phyloP scores from a whole-genome alignment of 2,888 invertebrate genomes.

The Eilema griseolum region DNA sequence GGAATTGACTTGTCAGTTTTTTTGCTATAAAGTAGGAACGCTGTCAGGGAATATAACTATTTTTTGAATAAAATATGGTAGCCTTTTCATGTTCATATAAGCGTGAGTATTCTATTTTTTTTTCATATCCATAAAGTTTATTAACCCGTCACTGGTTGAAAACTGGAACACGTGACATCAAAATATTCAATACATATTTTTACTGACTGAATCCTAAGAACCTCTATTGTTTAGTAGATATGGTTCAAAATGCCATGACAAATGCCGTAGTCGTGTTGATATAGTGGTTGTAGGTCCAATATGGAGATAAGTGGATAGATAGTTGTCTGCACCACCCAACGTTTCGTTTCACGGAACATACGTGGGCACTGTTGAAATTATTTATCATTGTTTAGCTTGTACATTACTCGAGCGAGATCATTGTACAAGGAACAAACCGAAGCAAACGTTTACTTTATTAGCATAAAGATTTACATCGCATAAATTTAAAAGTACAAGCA shows the following conservation, averaged over 20 bases:
- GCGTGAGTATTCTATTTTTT: constrained; percentile 41
- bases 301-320: constrained; percentile 82
- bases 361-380: constrained; percentile 73
- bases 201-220: constrained; percentile 20
- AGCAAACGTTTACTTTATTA: constrained; percentile 51
- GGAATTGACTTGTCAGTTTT: constrained; percentile 60
- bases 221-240: constrained; percentile 43
- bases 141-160: constrained; percentile 28
- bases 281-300: constrained; percentile 68
- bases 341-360: constrained; percentile 70
- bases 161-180: constrained; percentile 30
- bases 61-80: constrained; percentile 30
- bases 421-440: constrained; percentile 51
- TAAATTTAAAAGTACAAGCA: constrained; percentile 43
- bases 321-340: constrained; percentile 72
- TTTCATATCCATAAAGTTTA: constrained; percentile 46
- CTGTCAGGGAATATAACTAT: constrained; percentile 26
- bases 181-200: constrained; percentile 19
- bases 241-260: constrained; percentile 46
- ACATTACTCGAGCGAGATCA: constrained; percentile 45
- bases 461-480: constrained; percentile 55
- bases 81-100: constrained; percentile 45
- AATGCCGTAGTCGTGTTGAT: constrained; percentile 44
- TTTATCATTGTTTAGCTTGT: constrained; percentile 78
- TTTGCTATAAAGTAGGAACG: constrained; percentile 23